phyloP scores from a whole-genome alignment of 2,888 invertebrate species.

The Suillia variegata region DNA sequence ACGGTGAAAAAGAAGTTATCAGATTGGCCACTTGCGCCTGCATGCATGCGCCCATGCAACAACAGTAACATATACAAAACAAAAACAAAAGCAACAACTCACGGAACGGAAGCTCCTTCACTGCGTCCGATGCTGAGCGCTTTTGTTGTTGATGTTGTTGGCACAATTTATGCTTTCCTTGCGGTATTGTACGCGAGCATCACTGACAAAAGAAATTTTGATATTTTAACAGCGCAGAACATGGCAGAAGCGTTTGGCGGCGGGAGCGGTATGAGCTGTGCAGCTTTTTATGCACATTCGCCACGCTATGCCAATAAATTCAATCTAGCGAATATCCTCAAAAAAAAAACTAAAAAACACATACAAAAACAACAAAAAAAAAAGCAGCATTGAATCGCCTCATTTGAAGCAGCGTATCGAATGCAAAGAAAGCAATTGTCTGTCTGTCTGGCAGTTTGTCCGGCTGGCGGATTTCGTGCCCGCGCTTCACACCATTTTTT shows the following conservation, averaged over 20 bases:
- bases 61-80: no score
- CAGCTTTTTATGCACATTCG: background rate
- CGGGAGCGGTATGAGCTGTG: no score
- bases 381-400: no score
- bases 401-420: background rate
- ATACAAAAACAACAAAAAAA: no score
- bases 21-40: background rate
- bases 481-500: background rate
- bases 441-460: no score
- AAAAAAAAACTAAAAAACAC: no score
- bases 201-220: background rate
- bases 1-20: slow-evolving; percentile 1
- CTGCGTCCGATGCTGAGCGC: background rate
- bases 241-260: no score
- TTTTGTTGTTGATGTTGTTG: background rate
- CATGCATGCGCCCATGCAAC: no score
- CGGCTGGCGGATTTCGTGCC: no score
- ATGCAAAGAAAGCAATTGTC: background rate
- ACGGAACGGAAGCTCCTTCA: background rate
- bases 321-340: no score
- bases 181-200: background rate
- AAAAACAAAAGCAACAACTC: no score
- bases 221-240: background rate
- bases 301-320: background rate
- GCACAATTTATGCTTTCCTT: background rate